Evolutionary conservation across 1,140 invertebrate genomes (phyloP).

Genomic region (Aphidius gifuensis): DNA sequence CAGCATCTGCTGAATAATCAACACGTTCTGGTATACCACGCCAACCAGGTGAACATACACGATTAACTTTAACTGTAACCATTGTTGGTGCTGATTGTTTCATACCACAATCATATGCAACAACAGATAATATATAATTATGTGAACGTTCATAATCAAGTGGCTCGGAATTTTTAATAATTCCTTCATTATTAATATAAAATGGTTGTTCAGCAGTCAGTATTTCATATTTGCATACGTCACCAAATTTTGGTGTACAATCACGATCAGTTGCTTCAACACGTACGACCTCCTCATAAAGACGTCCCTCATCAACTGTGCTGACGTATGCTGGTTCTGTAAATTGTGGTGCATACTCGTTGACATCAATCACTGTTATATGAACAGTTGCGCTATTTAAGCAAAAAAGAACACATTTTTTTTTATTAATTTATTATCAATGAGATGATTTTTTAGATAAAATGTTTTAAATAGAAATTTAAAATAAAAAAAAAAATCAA

Average conservation of each 20-base stretch:
- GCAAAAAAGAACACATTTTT: no score
- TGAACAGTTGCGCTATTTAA: conserved; percentile 80
- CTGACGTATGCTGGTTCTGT: conserved; percentile 84
- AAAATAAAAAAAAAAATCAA: neutral
- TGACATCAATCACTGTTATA: conserved; percentile 93
- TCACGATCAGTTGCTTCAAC: conserved; percentile 89
- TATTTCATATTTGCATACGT: conserved; percentile 95
- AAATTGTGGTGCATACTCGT: conserved; percentile 89
- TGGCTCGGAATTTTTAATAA: conserved; percentile 86
- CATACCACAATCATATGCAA: conserved; percentile 96
- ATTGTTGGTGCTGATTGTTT: conserved; percentile 84
- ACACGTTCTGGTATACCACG: conserved; percentile 82
- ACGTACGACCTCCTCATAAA: conserved; percentile 86
- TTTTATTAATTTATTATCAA: conserved; percentile 1
- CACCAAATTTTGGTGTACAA: conserved; percentile 86
- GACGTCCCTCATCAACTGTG: conserved; percentile 84
- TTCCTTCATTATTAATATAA: conserved; percentile 86
- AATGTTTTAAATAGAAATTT: neutral
- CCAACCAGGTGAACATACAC: conserved; percentile 59
- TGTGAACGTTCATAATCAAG: conserved; percentile 87
- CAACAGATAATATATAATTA: conserved; percentile 94
- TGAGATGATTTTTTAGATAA: neutral
- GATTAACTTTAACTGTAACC: conserved; percentile 87
- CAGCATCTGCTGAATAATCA: conserved; percentile 84
- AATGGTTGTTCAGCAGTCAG: conserved; percentile 87